Base-by-base conservation (phyloP, 2,113 vertebrate genomes). In the Beaufortia kweichowensis region DNA sequence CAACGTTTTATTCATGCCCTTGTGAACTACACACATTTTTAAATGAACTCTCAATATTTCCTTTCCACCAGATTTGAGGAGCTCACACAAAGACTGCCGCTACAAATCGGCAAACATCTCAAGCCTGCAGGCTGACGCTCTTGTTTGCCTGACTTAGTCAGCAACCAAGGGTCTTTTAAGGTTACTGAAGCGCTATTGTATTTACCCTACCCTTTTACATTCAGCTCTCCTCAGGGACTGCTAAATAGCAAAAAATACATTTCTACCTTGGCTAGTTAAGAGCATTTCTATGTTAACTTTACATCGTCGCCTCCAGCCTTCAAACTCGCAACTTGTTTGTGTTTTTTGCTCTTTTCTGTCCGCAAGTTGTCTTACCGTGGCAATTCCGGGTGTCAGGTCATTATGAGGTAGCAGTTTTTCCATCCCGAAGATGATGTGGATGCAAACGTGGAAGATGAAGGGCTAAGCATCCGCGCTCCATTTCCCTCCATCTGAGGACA, bases 111-210 rank as follows among this genome's bases (percentile, higher is more conserved):
- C 71, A 75, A 35, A 50, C 66, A 57, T 48, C 21, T 57, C 12
- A n/a, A 63, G 29, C 55, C 74, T 76, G 8, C 7, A 26, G 35
- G 24, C 19, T 57, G 33, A 21, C 76, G 7, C 24, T 68, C 70
- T 62, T 81, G 69, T 70, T 82, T 70, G 57, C 24, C 64, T 66
- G 59, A 67, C 56, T 81, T 60, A 39, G 55, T 64, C 29, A 68
- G 63, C 33, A 74, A 57, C 66, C 62, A 15, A 23, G 0, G 53
- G 62, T 76, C 21, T 48, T 78, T 59, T 57, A 59, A 79, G 79
- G 82, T 81, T 77, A 84, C 78, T 73, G 76, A 61, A 74, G 70
- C 62, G 62, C 75, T 66, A 59, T 35, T 23, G 28, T 63, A 43
- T 61, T 69, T 64, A 57, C 71, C 26, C 24, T 21, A 33, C n/a